A percentile compares a stretch with the other conserved stretches of the same genome.
Conservation (phyloP, 2,888 invertebrate species). For the Metopia argyrocephala region DNA sequence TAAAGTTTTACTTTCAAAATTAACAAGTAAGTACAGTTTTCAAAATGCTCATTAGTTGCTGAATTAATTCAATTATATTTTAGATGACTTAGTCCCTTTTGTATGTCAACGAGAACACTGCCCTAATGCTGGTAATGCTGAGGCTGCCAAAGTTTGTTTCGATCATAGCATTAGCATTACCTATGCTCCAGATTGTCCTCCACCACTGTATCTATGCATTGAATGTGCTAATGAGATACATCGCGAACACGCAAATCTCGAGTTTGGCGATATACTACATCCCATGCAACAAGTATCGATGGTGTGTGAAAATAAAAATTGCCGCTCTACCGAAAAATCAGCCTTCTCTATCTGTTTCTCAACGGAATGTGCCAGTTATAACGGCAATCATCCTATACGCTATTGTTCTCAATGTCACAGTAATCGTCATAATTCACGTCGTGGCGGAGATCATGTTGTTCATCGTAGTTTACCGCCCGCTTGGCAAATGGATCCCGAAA, state of each 20-base stretch:
- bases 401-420: slow-evolving; percentile 94
- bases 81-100: slow-evolving; percentile 88
- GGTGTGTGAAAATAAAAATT: slow-evolving; percentile 98
- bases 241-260: slow-evolving; percentile 90
- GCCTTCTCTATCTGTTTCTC: slow-evolving; percentile 98
- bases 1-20: slow-evolving; percentile 91
- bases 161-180: slow-evolving; percentile 94
- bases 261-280: slow-evolving; percentile 91
- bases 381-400: slow-evolving; percentile 96
- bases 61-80: too few species aligned
- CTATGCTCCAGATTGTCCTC: slow-evolving; percentile 91
- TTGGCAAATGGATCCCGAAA: slow-evolving; percentile 93
- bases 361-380: slow-evolving; percentile 96
- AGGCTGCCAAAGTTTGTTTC: slow-evolving; percentile 95
- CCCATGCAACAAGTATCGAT: slow-evolving; percentile 97
- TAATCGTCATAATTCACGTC: slow-evolving; percentile 90
- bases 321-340: slow-evolving; percentile 92
- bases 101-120: slow-evolving; percentile 95
- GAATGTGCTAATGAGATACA: slow-evolving; percentile 97
- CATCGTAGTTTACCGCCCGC: slow-evolving; percentile 92
- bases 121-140: slow-evolving; percentile 90
- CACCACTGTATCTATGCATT: slow-evolving; percentile 96
- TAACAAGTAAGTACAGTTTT: slow-evolving; percentile 84
- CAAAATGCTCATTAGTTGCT: not conserved
- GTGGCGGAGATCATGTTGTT: slow-evolving; percentile 93